Evolutionary conservation across 2,113 vertebrate species (phyloP).

Genomic region (Heterochromis multidens): DNA sequence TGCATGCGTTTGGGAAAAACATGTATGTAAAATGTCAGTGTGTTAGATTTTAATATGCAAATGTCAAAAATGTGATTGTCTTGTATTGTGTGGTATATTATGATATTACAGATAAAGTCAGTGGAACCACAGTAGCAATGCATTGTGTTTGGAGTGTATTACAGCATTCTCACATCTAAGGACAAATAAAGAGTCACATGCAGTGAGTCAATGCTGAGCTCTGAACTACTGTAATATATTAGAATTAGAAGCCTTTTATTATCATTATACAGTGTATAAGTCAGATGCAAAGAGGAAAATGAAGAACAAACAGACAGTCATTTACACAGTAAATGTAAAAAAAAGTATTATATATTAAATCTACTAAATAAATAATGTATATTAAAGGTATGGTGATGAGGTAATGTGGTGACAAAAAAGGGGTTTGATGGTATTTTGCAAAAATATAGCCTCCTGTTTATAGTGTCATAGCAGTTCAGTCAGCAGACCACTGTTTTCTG

Average conservation of each 20-base stretch:
- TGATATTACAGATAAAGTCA: not conserved
- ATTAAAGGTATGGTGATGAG: not conserved
- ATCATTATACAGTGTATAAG: not conserved
- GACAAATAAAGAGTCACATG: not conserved
- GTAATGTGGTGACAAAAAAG: not conserved
- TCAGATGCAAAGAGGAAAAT: not conserved
- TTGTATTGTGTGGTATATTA: not conserved
- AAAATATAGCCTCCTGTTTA: no score
- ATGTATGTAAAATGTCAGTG: not conserved
- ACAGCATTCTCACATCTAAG: no score
- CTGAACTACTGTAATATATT: not conserved
- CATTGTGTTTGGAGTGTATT: not conserved
- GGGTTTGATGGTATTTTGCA: no score
- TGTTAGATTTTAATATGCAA: not conserved
- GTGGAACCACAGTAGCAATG: not conserved
- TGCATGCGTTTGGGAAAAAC: not conserved
- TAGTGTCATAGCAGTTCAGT: not conserved
- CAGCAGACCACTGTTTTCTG: not conserved
- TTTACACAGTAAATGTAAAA: not conserved
- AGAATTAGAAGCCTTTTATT: not conserved
- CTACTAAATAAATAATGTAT: not conserved
- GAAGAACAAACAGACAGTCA: not conserved
- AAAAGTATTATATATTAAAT: not conserved
- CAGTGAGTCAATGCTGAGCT: not conserved
- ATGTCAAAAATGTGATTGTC: not conserved